Percentiles rank a stretch among this genome's conserved stretches.
Conservation (phyloP, 2,888 invertebrate genomes). For the Leucoma salicis region DNA sequence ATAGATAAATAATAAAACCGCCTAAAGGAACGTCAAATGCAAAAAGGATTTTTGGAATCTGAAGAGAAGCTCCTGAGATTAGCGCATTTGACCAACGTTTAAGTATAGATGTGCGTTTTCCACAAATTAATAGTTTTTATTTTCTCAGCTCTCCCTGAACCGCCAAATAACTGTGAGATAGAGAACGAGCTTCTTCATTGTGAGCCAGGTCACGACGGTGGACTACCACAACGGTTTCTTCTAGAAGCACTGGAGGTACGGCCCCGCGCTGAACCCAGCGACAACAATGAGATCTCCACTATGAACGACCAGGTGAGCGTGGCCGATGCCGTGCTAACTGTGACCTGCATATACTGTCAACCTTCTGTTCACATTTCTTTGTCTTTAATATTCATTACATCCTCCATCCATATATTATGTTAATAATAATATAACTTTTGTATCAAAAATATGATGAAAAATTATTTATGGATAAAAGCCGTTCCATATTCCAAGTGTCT, state of each 20-base stretch:
- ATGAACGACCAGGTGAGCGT: conserved; percentile 85
- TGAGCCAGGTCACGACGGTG: conserved; percentile 90
- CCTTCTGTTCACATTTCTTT: too few relatives aligned
- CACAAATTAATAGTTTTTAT: conserved; percentile 2
- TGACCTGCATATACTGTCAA: conserved; percentile 3
- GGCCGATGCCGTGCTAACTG: conserved; percentile 32
- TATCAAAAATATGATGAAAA: too few relatives aligned
- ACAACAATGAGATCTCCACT: conserved; percentile 83
- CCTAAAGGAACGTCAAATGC: too few relatives aligned
- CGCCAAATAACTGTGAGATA: conserved; percentile 88
- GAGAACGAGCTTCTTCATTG: conserved; percentile 88
- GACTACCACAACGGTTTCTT: conserved; percentile 90
- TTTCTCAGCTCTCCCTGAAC: conserved; percentile 86
- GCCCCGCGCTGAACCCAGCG: conserved; percentile 66
- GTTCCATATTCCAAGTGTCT: too few relatives aligned
- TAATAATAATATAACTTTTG: too few relatives aligned
- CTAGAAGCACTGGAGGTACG: conserved; percentile 88
- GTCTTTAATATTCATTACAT: too few relatives aligned
- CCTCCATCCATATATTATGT: too few relatives aligned
- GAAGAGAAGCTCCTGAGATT: too few relatives aligned
- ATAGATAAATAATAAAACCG: too few relatives aligned
- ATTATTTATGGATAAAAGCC: too few relatives aligned
- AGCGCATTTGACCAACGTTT: too few relatives aligned
- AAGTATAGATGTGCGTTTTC: not conserved
- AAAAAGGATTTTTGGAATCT: too few relatives aligned